Evolutionary conservation across 1,140 invertebrate species (phyloP).

Genomic region (Cotesia typhae): DNA sequence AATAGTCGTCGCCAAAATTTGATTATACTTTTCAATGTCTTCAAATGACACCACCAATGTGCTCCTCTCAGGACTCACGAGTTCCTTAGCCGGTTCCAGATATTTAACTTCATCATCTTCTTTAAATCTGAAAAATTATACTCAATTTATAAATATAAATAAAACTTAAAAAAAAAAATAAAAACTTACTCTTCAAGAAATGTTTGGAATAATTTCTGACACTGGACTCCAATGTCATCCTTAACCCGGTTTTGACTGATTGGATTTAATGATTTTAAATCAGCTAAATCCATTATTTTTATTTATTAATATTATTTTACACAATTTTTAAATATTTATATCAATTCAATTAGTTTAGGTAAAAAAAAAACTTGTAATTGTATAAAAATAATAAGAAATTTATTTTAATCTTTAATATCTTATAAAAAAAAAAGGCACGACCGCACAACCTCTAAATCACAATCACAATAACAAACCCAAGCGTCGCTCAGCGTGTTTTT

Average conservation of each 20-base stretch:
- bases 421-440: no score
- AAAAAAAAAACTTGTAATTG: no score
- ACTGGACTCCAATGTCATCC: conserved; percentile 90
- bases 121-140: conserved; percentile 70
- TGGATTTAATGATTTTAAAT: no score
- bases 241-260: conserved; percentile 65
- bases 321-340: neutral
- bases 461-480: no score
- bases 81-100: conserved; percentile 81
- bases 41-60: conserved; percentile 94
- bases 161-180: conserved; percentile 1
- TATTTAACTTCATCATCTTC: conserved; percentile 91
- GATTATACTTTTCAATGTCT: conserved; percentile 96
- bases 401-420: no score
- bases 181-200: conserved; percentile 91
- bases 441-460: no score
- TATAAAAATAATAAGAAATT: no score
- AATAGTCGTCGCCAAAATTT: conserved; percentile 90
- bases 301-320: neutral
- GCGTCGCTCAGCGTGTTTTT: no score
- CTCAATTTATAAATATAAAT: neutral
- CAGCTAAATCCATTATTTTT: conserved; percentile 40
- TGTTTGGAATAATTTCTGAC: conserved; percentile 95
- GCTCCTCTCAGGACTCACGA: conserved; percentile 88
- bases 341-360: no score